phyloP scores from a whole-genome alignment of 2,113 vertebrate genomes.

The Eulemur rufifrons region DNA sequence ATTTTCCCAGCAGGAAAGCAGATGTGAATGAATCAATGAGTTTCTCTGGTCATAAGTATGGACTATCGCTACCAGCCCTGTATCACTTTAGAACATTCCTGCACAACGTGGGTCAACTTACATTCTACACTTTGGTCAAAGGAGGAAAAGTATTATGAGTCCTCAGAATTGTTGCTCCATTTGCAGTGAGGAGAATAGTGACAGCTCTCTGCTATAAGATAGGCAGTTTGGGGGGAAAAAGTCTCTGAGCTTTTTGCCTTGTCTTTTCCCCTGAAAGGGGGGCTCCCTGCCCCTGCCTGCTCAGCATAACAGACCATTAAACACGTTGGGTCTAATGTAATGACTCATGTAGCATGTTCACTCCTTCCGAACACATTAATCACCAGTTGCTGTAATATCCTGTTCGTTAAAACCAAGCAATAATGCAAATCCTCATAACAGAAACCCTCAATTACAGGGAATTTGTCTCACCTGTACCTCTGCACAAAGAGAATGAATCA shows the following conservation, averaged over 20 bases:
- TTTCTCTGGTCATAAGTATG: background rate
- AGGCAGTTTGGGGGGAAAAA: background rate
- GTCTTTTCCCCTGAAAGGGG: background rate
- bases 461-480: conserved; percentile 9
- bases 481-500: conserved; percentile 10
- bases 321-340: conserved; percentile 31
- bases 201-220: background rate
- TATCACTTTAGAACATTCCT: background rate
- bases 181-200: background rate
- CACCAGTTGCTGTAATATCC: conserved; percentile 53
- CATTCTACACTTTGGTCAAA: background rate
- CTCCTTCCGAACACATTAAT: conserved; percentile 57
- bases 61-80: background rate
- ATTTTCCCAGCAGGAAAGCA: background rate
- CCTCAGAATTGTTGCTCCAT: background rate
- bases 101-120: background rate
- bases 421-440: conserved; percentile 51
- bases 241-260: background rate
- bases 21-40: background rate
- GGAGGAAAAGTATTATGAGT: background rate
- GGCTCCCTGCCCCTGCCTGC: background rate
- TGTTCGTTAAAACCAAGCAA: conserved; percentile 54
- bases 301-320: conserved; percentile 49
- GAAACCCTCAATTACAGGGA: conserved; percentile 27
- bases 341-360: conserved; percentile 40